Evolutionary conservation across 1,140 invertebrate genomes (phyloP), one percentile per base, ranked within the genome.

Genomic region (Eumaeus atala): DNA sequence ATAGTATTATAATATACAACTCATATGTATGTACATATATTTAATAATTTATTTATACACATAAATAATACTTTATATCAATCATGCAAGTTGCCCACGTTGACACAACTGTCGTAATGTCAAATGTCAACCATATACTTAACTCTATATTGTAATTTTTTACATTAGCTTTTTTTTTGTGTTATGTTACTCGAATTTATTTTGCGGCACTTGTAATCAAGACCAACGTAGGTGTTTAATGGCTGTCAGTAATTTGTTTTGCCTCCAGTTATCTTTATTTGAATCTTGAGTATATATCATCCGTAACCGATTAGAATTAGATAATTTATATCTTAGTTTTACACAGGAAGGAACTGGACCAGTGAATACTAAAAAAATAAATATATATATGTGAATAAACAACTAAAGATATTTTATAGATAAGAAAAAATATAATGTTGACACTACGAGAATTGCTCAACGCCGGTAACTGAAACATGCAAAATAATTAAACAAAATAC

Each of bases 21-120:
- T 70, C 65, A 80, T 81, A 82, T 79, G 78, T 85, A 85, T 85
- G 82, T 82, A 85, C 78, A 85, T 82, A 86, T 84, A 86, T 77
- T 75, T 85, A 85, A 83, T 77, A 85, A 72, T 77, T 75, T 54
- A 70, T 74, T 79, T 74, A 86, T 77, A 84, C 77, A 79, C 72
- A 71, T 81, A 78, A 79, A 84, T 81, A 82, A 66, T 74, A 80
- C 61, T 79, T 76, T 70, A 81, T 81, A 86, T 77, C 69, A 71
- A 76, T 75, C 58, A 72, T 71, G 59, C 52, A 61, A 70, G 68
- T 71, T 69, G 70, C 67, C 56, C 52, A 28, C 17, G 18, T 33
- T 37, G 42, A 66, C 56, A 53, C 51, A 37, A 62, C 56, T 50
- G 34, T 68, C 52, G 21, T 33, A 47, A 58, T 28, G 40, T 58